These are phyloP conservation scores for Bimastos eiseni DNA, from an alignment of 2,888 invertebrate genomes.

Conservation along the genomic window DNA sequence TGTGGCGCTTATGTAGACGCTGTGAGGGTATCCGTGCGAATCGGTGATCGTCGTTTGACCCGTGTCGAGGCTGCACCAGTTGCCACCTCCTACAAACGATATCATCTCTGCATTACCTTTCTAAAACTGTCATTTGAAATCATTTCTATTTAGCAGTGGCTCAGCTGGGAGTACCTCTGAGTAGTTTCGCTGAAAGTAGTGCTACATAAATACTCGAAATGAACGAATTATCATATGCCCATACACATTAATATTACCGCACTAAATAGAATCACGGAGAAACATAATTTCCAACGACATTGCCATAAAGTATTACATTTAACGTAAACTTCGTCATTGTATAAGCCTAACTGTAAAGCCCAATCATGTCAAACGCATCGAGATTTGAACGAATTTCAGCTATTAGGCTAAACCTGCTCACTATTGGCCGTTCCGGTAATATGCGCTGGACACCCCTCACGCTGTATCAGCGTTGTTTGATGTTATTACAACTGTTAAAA, in stretches of 20 bases:
- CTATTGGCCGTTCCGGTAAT: background rate
- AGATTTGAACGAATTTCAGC: background rate
- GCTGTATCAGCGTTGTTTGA: no score
- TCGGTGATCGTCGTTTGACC: slow-evolving; percentile 35
- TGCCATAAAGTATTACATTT: background rate
- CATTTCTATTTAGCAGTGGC: no score
- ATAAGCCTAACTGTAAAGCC: background rate
- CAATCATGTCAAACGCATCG: background rate
- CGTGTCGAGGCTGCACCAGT: slow-evolving; percentile 34
- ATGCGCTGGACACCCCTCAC: background rate
- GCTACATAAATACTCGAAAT: no score
- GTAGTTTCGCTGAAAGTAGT: no score
- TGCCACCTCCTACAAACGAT: background rate
- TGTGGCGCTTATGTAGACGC: slow-evolving; percentile 45
- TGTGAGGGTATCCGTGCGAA: slow-evolving; percentile 30
- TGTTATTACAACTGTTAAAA: no score
- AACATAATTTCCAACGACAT: background rate
- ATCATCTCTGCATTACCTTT: background rate
- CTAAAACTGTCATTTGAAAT: no score
- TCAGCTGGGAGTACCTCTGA: no score
- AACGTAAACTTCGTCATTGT: background rate
- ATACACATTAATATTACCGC: background rate
- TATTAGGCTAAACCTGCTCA: background rate
- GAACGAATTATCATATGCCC: no score
- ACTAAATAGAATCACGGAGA: background rate